Percentiles rank a stretch among this genome's conserved stretches.
Evolutionary conservation across 2,113 vertebrate genomes (phyloP).

Genomic region (Sturnira hondurensis): DNA sequence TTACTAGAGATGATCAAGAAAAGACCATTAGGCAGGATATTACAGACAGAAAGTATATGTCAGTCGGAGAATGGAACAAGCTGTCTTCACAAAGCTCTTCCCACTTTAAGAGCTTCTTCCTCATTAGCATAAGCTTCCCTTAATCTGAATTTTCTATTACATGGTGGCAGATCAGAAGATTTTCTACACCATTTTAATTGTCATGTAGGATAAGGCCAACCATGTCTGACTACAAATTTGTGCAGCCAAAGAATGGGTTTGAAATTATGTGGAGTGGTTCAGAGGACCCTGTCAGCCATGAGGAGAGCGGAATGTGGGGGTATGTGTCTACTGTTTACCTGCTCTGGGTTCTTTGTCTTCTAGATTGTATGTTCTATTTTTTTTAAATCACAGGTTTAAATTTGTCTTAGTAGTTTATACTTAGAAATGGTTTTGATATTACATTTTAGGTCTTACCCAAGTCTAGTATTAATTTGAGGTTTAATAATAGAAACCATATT

Average conservation of each 20-base stretch:
- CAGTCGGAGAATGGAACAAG: not conserved
- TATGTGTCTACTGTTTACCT: not conserved
- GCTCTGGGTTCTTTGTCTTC: not conserved
- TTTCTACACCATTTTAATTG: constrained; percentile 35
- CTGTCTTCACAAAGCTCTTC: constrained; percentile 42
- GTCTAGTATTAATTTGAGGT: not conserved
- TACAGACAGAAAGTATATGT: not conserved
- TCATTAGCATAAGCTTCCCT: constrained; percentile 50
- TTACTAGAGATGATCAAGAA: constrained; percentile 58
- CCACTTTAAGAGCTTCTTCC: not conserved
- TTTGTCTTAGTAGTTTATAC: not conserved
- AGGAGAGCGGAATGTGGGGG: not conserved
- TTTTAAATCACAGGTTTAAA: not conserved
- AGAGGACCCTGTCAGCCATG: fast-evolving
- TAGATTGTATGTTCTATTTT: not conserved
- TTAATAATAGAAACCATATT: not conserved
- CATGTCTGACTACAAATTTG: not conserved
- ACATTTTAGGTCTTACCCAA: not conserved
- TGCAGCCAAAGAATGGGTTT: not conserved
- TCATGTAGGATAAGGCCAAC: not conserved
- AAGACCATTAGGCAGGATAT: constrained; percentile 39
- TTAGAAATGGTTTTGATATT: not conserved
- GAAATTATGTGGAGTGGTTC: not conserved
- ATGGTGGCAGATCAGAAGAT: constrained; percentile 39
- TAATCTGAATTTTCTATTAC: constrained; percentile 59